A percentile compares a stretch with the other conserved stretches of the same genome.
These are phyloP conservation scores for Epirrhoe tristata DNA, from an alignment of 2,888 invertebrate genomes.

Conservation along the genomic window DNA sequence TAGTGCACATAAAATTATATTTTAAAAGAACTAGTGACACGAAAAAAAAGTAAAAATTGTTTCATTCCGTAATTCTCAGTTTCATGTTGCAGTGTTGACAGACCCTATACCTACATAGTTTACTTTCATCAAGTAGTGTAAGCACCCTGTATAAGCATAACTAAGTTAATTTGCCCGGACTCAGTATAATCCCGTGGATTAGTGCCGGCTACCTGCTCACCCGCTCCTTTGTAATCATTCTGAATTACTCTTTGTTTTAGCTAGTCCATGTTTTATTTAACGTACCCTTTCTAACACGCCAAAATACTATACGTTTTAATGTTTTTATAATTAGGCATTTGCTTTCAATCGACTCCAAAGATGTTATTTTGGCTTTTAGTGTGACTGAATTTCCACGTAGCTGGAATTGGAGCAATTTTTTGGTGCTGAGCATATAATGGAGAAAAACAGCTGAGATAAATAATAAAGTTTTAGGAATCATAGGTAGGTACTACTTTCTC, in stretches of 20 bases:
- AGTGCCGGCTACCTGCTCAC: conserved; percentile 28
- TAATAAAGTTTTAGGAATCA: too few relatives aligned
- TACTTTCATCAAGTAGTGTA: conserved; percentile 13
- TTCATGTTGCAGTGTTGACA: not conserved
- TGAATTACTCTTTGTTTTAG: conserved; percentile 18
- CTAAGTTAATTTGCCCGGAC: conserved; percentile 40
- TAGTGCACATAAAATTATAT: too few relatives aligned
- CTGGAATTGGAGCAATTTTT: too few relatives aligned
- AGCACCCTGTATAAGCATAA: conserved; percentile 37
- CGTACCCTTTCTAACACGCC: not conserved
- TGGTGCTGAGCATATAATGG: too few relatives aligned
- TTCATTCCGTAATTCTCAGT: too few relatives aligned
- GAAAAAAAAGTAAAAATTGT: too few relatives aligned
- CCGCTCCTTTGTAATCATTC: conserved; percentile 27
- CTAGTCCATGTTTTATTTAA: conserved; percentile 10
- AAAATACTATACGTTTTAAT: not conserved
- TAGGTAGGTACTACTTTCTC: too few relatives aligned
- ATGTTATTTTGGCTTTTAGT: too few relatives aligned
- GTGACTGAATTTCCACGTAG: too few relatives aligned
- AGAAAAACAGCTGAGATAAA: too few relatives aligned
- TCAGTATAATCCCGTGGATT: conserved; percentile 38
- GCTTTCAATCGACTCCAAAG: not conserved
- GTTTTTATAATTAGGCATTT: not conserved
- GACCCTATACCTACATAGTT: not conserved
- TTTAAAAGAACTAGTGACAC: too few relatives aligned